A percentile compares a stretch with the other conserved stretches of the same genome.
Conservation (phyloP, 1,140 invertebrate genomes). For the Bathynomus jamesi region DNA sequence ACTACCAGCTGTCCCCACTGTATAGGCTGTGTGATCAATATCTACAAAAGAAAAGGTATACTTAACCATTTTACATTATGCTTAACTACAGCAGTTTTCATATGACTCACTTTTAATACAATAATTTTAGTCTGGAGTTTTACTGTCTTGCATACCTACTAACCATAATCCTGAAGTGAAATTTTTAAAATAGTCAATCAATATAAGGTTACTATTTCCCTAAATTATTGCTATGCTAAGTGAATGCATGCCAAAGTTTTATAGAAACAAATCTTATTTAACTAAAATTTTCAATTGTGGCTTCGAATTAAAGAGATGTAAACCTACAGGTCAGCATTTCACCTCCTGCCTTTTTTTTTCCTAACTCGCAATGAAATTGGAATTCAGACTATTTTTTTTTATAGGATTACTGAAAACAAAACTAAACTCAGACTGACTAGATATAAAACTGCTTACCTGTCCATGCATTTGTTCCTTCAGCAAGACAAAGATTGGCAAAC, state of each 20-base stretch:
- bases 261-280: background rate
- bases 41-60: constrained; percentile 45
- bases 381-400: background rate
- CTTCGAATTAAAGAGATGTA: background rate
- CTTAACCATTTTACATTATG: no score
- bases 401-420: background rate
- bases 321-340: background rate
- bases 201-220: no score
- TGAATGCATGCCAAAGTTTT: no score
- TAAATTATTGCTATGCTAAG: no score
- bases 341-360: background rate
- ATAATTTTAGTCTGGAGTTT: background rate
- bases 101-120: background rate
- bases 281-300: background rate
- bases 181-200: background rate
- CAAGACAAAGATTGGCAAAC: constrained; percentile 76
- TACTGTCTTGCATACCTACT: background rate
- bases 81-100: no score
- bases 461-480: constrained; percentile 83
- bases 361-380: no score
- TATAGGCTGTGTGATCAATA: constrained; percentile 83
- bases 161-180: background rate
- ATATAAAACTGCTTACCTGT: constrained; percentile 43
- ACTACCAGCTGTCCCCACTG: constrained; percentile 74
- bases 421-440: background rate